phyloP scores from a whole-genome alignment of 2,888 invertebrate genomes.

The Temnothorax ravouxi region DNA sequence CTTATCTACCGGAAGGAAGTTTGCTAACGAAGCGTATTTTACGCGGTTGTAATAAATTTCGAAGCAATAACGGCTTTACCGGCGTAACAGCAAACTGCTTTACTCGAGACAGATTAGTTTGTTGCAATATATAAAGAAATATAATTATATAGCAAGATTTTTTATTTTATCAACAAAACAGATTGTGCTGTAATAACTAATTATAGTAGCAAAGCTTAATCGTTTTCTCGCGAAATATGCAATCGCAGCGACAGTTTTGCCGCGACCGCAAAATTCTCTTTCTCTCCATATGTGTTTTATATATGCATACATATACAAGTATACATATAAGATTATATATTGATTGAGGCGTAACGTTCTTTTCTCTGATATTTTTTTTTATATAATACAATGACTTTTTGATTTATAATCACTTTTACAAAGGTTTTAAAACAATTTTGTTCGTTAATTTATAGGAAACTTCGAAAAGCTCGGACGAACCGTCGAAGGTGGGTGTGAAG shows the following conservation, averaged over 20 bases:
- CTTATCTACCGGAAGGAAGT: background rate
- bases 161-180: background rate
- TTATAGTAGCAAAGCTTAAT: background rate
- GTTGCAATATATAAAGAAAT: background rate
- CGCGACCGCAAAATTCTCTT: background rate
- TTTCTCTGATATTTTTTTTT: background rate
- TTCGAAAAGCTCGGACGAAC: constrained; percentile 70
- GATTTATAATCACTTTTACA: background rate
- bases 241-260: background rate
- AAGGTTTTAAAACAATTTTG: background rate
- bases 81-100: background rate
- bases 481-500: constrained; percentile 57
- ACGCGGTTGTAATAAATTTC: background rate
- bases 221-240: background rate
- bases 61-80: background rate
- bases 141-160: background rate
- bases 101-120: background rate
- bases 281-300: background rate
- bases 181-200: background rate
- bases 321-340: background rate
- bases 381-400: background rate
- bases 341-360: background rate
- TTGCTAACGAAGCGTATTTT: background rate
- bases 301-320: background rate
- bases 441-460: constrained; percentile 74